Conservation (phyloP, 2,888 invertebrate genomes). For the Parnassius smintheus region DNA sequence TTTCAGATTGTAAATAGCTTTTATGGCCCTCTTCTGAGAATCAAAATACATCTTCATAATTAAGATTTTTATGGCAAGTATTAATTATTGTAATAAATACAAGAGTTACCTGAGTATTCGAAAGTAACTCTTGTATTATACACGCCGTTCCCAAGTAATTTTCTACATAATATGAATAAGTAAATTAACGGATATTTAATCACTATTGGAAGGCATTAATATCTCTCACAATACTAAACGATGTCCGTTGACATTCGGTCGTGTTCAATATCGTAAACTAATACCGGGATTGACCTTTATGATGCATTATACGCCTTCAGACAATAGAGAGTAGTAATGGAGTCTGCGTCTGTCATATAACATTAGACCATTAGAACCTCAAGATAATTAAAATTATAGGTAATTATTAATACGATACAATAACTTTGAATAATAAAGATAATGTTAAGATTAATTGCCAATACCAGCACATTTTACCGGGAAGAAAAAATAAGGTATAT, state of each 20-base stretch:
- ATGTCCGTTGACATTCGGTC: conserved; percentile 10
- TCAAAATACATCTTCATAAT: too few species aligned
- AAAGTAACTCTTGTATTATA: too few species aligned
- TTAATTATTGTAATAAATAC: too few species aligned
- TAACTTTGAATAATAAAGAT: neutral
- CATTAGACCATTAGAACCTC: neutral
- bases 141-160: too few species aligned
- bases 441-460: too few species aligned
- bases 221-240: conserved; percentile 11
- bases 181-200: neutral
- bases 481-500: too few species aligned
- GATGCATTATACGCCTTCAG: conserved; percentile 12
- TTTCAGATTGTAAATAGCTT: too few species aligned
- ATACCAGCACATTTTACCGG: too few species aligned
- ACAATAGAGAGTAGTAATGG: conserved; percentile 20
- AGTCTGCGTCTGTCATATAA: conserved; percentile 10
- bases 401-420: neutral
- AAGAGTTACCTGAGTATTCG: too few species aligned
- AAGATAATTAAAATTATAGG: conserved; percentile 10
- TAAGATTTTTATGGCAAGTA: too few species aligned
- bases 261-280: conserved; percentile 15
- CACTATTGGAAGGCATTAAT: conserved; percentile 17
- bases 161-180: too few species aligned
- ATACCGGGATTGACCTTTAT: conserved; percentile 17
- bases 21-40: too few species aligned